These are phyloP conservation scores for Ctenodactylus gundi DNA, from an alignment of 2,113 vertebrate genomes.

Conservation along the genomic window DNA sequence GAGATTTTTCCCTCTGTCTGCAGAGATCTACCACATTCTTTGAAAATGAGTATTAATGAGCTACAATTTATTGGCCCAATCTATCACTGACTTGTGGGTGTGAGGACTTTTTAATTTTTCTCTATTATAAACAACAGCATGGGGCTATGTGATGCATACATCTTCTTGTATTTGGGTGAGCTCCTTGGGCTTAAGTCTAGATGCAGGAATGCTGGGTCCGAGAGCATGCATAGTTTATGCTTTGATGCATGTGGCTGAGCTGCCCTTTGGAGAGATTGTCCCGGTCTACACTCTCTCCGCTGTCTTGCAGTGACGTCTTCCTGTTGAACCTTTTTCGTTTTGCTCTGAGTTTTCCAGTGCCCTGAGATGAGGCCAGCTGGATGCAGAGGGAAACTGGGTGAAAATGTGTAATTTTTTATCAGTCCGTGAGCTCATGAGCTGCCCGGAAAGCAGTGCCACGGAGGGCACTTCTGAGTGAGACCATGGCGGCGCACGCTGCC, in stretches of 20 bases:
- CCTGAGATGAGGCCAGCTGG: neutral
- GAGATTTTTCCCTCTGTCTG: conserved; percentile 20
- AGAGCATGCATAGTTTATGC: neutral
- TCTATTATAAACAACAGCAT: neutral
- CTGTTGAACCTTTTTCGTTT: neutral
- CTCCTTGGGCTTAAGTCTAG: conserved; percentile 38
- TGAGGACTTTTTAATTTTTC: neutral
- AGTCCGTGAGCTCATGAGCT: neutral
- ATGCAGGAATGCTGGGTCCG: neutral
- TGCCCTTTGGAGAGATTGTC: conserved; percentile 45
- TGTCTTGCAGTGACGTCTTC: neutral
- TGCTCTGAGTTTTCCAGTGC: neutral
- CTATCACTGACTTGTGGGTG: neutral
- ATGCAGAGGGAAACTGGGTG: neutral
- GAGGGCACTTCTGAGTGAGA: neutral
- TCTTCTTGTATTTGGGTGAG: neutral
- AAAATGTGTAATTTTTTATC: neutral
- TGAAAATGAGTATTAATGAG: conserved; percentile 65
- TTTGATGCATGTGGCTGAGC: neutral
- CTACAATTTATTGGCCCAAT: conserved; percentile 34
- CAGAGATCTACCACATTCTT: conserved; percentile 34
- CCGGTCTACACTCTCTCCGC: neutral
- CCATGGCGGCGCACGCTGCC: neutral
- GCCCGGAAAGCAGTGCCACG: neutral
- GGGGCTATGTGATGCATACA: neutral